Evolutionary conservation across 2,797 vertebrate species (phyloP), one percentile per base, ranked within the genome.

Genomic region (Sebastes steindachneri): DNA sequence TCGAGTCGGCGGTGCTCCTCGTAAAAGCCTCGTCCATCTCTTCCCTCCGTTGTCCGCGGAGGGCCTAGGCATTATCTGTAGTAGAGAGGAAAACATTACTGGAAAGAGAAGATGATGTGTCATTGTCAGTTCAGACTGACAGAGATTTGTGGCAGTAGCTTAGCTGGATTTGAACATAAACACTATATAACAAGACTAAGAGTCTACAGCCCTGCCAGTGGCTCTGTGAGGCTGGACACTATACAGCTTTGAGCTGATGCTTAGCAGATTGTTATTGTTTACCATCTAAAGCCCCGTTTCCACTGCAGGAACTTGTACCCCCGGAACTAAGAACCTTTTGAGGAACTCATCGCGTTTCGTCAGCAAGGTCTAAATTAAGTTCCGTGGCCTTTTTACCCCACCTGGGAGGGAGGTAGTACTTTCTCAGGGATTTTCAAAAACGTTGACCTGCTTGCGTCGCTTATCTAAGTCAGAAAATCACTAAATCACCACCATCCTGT

Each of bases 31-130:
- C 9, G 7, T 76, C 48, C 21, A 9, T 60, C 60, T 69, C 28
- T 17, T 54, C 54, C 14, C 35, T 55, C 23, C 1, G 26, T 54
- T 53, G 41, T 80, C 80, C 54, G 5, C 68, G 9, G 17, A 7
- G 15, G 4, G 31, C 26, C 85, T 91, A 95, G 51, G 91, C 93
- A 0, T 93, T 84, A 80, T 95, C 95, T 96, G 86, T 54, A 74
- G 15, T 2, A 0, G 21, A 85, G 28, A 81, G 35, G 74, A 33
- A 75, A 57, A 57, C 26, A 31, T 58, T 31, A 53, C 2, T 23
- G 2, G 17, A 28, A 53, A 55, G 11, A 60, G 15, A 25, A 68
- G 7, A 9, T 23, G 25, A 63, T 26, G 19, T 54, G 45, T 14
- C 26, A 66, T 17, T 3, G 6, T 55, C 23, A 41, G 21, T 62